A percentile compares a stretch with the other conserved stretches of the same genome.
Evolutionary conservation across 2,888 invertebrate species (phyloP).

Genomic region (Rhogogaster chlorosoma): DNA sequence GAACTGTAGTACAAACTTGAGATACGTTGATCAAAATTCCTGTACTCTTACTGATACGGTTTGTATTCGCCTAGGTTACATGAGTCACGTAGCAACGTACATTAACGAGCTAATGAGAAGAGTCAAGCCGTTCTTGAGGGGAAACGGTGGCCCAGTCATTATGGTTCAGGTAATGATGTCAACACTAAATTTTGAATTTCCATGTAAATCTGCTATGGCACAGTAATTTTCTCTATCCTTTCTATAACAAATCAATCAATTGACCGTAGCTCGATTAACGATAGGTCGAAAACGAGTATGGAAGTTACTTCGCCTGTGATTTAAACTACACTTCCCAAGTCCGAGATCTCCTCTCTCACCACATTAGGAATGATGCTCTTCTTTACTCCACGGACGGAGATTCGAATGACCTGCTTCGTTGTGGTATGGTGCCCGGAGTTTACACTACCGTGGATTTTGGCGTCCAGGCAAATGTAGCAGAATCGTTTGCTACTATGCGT

Average conservation of each 20-base stretch:
- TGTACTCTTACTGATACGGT: neutral
- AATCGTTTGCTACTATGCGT: conserved; percentile 79
- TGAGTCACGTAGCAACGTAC: conserved; percentile 79
- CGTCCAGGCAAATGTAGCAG: conserved; percentile 73
- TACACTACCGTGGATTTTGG: conserved; percentile 91
- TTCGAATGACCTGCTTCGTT: conserved; percentile 79
- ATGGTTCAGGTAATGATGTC: conserved; percentile 85
- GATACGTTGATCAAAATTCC: neutral
- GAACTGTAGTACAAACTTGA: neutral
- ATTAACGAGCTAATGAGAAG: conserved; percentile 79
- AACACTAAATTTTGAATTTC: neutral
- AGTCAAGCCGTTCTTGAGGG: conserved; percentile 80
- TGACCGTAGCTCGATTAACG: neutral
- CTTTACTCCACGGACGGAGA: conserved; percentile 93
- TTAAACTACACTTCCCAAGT: conserved; percentile 84
- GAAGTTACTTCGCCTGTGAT: conserved; percentile 89
- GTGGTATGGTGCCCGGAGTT: conserved; percentile 85
- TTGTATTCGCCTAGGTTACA: conserved; percentile 67
- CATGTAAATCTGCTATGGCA: neutral
- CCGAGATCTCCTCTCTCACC: conserved; percentile 81
- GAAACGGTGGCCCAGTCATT: conserved; percentile 92
- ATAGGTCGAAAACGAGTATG: conserved; percentile 95
- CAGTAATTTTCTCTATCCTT: neutral
- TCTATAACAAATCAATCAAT: neutral
- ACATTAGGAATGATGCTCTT: conserved; percentile 84